Conservation (phyloP, 2,113 vertebrate species). For the Ginglymostoma cirratum region DNA sequence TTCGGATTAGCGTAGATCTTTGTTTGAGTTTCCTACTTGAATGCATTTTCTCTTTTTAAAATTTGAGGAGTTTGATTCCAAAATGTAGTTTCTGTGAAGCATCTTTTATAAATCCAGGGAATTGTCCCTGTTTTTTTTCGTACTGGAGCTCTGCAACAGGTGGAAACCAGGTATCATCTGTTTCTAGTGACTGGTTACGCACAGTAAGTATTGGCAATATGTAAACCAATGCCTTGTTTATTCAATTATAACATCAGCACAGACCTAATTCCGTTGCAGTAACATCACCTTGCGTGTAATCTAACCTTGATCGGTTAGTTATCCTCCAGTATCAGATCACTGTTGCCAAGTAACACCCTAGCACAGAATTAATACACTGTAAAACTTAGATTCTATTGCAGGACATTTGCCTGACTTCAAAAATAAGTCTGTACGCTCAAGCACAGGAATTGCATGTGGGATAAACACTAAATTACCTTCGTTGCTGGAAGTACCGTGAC, state of each 20-base stretch:
- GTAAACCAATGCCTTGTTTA: background rate
- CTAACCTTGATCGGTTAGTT: background rate
- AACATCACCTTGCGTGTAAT: background rate
- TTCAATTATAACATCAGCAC: background rate
- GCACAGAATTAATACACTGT: background rate
- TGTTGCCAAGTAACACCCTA: background rate
- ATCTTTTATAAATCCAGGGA: background rate
- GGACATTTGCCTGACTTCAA: background rate
- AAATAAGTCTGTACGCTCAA: background rate
- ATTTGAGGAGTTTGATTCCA: background rate
- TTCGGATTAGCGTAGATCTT: background rate
- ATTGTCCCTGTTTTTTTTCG: background rate
- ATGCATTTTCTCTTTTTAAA: background rate
- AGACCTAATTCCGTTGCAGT: background rate
- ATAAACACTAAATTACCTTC: background rate
- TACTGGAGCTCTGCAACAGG: background rate
- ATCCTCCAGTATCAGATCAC: conserved; percentile 11
- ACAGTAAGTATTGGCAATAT: background rate
- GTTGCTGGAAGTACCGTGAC: too few species aligned
- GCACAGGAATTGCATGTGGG: background rate
- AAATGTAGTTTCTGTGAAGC: background rate
- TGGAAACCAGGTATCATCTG: background rate
- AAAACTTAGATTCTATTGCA: background rate
- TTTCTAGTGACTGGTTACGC: background rate
- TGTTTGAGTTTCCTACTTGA: background rate